Conservation (phyloP, 2,888 invertebrate species). For the Xanthostigma xanthostigma region DNA sequence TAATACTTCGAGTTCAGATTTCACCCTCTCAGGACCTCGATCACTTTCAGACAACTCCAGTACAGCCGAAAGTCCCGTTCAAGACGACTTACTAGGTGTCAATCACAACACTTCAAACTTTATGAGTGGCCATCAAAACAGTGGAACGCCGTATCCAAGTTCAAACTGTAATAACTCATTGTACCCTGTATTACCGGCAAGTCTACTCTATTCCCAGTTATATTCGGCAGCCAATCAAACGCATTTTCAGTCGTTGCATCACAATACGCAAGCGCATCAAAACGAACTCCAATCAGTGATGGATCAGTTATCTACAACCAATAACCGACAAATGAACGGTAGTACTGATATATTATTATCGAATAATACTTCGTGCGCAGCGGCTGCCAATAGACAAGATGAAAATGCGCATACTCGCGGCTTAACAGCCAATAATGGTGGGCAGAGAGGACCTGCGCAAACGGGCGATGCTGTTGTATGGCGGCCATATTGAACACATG, state of each 20-base stretch:
- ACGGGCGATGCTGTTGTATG: conserved; percentile 50
- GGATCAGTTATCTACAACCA: conserved; percentile 58
- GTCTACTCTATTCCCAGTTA: conserved; percentile 67
- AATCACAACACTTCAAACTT: conserved; percentile 35
- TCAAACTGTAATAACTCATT: conserved; percentile 56
- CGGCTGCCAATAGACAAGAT: conserved; percentile 40
- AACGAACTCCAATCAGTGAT: conserved; percentile 60
- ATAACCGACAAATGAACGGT: conserved; percentile 26
- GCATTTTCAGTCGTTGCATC: conserved; percentile 54
- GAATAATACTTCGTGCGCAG: conserved; percentile 39
- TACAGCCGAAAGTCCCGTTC: conserved; percentile 68
- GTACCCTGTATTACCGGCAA: conserved; percentile 66
- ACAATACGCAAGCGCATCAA: conserved; percentile 40
- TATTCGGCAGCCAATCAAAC: conserved; percentile 66
- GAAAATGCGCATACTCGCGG: conserved; percentile 32
- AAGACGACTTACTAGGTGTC: conserved; percentile 47
- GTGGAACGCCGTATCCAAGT: conserved; percentile 36
- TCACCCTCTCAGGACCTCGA: conserved; percentile 53
- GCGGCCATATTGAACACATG: conserved; percentile 49
- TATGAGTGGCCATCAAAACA: conserved; percentile 34
- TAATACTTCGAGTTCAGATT: conserved; percentile 39
- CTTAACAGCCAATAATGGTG: conserved; percentile 22
- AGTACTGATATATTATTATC: conserved; percentile 36
- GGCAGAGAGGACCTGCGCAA: conserved; percentile 43
- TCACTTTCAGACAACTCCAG: conserved; percentile 72